phyloP scores from a whole-genome alignment of 2,113 vertebrate genomes.

The Potamarius usumacintae region DNA sequence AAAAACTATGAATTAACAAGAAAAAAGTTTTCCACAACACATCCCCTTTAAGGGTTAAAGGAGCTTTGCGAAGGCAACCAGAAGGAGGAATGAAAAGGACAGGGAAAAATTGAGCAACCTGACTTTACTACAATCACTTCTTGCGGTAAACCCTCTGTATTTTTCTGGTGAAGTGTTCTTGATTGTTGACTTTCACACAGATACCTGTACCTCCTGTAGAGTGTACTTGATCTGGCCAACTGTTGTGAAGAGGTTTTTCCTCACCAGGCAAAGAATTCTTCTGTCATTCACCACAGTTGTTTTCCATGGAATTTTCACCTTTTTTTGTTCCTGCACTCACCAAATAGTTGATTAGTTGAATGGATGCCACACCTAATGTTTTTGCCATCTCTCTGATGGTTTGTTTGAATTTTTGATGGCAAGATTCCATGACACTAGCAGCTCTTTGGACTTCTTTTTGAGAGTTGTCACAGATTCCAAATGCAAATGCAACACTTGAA shows the following conservation, averaged over 20 bases:
- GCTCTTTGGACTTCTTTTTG: not conserved
- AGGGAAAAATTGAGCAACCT: not conserved
- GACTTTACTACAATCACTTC: not conserved
- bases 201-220: not conserved
- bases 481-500: not conserved
- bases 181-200: not conserved
- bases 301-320: not conserved
- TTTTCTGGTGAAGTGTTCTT: not conserved
- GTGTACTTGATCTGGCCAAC: not conserved
- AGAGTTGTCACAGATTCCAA: not conserved
- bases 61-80: not conserved
- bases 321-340: not conserved
- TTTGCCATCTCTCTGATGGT: not conserved
- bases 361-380: not conserved
- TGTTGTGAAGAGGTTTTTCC: not conserved
- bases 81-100: not conserved
- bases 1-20: no score
- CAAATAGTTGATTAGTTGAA: not conserved
- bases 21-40: no score
- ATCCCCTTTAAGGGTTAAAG: no score
- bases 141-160: not conserved
- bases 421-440: not conserved
- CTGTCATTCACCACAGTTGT: not conserved
- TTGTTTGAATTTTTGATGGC: not conserved
- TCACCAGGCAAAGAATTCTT: not conserved